Percentiles rank a stretch among this genome's conserved stretches.
Conservation (phyloP, 2,113 vertebrate species). For the Cynopterus brachyotis region DNA sequence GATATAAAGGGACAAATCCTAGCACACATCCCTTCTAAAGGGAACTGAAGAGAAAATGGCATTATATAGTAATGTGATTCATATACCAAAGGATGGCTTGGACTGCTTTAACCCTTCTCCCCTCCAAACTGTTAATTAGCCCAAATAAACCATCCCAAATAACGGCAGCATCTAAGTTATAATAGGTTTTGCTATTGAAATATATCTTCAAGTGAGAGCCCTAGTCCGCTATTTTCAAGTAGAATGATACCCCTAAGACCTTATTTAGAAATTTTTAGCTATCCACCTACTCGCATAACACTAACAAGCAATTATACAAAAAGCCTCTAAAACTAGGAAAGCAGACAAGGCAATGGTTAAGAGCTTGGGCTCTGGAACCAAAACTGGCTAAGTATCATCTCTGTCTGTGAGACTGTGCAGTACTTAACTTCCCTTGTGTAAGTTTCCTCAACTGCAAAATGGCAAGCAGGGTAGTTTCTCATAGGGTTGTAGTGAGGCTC, state of each 20-base stretch:
- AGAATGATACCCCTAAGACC: neutral
- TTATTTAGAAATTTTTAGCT: neutral
- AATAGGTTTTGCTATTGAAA: neutral
- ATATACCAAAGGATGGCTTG: neutral
- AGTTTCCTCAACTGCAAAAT: conserved; percentile 22
- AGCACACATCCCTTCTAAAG: neutral
- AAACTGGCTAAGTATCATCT: neutral
- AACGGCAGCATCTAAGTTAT: neutral
- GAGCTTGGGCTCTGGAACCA: neutral
- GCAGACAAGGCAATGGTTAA: neutral
- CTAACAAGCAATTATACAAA: neutral
- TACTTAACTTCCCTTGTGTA: neutral
- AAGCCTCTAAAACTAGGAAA: neutral
- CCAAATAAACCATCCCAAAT: conserved; percentile 1
- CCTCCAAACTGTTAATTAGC: neutral
- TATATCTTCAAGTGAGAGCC: neutral
- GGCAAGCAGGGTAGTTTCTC: neutral
- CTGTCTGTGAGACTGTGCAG: neutral
- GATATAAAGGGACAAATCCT: neutral
- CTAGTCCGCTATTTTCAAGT: neutral
- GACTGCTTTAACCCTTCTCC: neutral
- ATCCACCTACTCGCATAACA: neutral
- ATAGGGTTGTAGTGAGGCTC: neutral
- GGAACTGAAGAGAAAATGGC: neutral
- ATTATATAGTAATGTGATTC: neutral